Conservation (phyloP, 2,888 invertebrate genomes). For the Ptilodon capucinus region DNA sequence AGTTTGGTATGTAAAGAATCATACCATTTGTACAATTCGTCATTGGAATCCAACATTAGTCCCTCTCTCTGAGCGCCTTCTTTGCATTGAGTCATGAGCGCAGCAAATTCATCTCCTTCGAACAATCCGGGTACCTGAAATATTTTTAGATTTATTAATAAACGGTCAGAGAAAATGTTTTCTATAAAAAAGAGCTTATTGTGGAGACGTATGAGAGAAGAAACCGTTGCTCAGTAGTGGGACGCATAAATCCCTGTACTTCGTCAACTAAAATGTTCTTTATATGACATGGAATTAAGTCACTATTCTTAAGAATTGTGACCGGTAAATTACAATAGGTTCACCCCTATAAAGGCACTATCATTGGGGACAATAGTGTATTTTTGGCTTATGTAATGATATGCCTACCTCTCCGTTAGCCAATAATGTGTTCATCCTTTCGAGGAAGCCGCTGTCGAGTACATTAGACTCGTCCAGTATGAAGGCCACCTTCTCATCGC, state of each 20-base stretch:
- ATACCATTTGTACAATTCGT: conserved; percentile 98
- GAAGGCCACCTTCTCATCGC: conserved; percentile 99
- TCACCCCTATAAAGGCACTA: no score
- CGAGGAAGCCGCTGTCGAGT: conserved; percentile 98
- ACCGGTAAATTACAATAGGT: no score
- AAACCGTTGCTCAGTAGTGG: no score
- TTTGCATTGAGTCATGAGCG: conserved; percentile 99
- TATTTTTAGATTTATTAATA: no score
- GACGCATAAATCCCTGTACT: no score
- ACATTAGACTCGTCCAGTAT: conserved; percentile 99
- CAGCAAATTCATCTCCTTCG: conserved; percentile 99
- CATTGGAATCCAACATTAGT: conserved; percentile 98
- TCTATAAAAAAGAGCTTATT: no score
- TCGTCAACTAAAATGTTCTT: no score
- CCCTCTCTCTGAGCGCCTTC: conserved; percentile 99
- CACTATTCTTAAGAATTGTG: no score
- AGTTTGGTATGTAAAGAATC: conserved; percentile 4
- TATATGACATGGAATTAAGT: no score
- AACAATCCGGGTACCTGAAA: conserved; percentile 92
- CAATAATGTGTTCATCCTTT: conserved; percentile 98
- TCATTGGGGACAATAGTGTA: no score
- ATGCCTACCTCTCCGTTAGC: conserved; percentile 94
- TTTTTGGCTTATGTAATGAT: not conserved
- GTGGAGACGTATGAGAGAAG: no score
- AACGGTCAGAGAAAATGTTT: no score